phyloP scores from a whole-genome alignment of 2,888 invertebrate species.

The Heliconius sara region DNA sequence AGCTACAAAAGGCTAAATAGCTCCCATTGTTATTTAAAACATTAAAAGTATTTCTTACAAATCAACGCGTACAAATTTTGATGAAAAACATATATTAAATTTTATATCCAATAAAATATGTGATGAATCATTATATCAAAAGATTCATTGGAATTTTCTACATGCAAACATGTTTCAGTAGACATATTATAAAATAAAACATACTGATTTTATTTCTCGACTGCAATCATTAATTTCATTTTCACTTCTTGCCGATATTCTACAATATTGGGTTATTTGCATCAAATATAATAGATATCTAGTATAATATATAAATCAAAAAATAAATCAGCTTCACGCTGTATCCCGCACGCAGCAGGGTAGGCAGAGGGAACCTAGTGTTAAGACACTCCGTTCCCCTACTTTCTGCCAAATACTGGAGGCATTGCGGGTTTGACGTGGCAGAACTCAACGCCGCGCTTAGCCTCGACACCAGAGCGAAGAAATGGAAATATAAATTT shows the following conservation, averaged over 20 bases:
- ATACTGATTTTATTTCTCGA: not conserved
- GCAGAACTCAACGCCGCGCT: too few relatives aligned
- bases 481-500: too few relatives aligned
- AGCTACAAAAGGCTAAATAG: conserved; percentile 26
- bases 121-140: not conserved
- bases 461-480: too few relatives aligned
- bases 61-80: conserved; percentile 1
- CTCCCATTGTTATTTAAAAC: conserved; percentile 15
- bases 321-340: not conserved
- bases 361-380: too few relatives aligned
- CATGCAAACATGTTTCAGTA: not conserved
- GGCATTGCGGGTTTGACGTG: too few relatives aligned
- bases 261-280: not conserved
- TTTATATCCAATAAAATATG: not conserved
- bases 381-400: too few relatives aligned
- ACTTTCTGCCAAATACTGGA: too few relatives aligned
- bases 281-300: too few relatives aligned
- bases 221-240: not conserved
- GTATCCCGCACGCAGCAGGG: too few relatives aligned
- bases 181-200: not conserved
- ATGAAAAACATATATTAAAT: not conserved
- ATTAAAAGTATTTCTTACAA: conserved; percentile 6
- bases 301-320: too few relatives aligned
- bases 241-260: not conserved
- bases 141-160: not conserved